Base-by-base conservation (phyloP, 2,888 invertebrate species). In the Papilio gigon region DNA sequence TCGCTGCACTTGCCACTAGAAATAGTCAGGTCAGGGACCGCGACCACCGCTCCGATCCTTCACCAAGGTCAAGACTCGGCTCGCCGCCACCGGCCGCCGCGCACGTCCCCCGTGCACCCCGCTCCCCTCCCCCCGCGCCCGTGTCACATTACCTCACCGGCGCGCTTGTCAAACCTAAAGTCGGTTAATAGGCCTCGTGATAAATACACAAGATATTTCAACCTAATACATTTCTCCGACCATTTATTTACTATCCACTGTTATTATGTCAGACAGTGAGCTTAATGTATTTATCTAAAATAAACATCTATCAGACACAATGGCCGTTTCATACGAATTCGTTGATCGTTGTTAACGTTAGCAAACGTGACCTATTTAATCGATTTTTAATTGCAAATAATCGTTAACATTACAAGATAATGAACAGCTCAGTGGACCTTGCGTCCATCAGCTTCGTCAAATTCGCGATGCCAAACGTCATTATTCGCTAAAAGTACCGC, bases 21-120 rank as follows among this genome's bases (percentile, higher is more conserved):
- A 91, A 91, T 90, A 91, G 91, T 89, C 90, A 90, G 91, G 91
- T 91, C 91, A 91, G 90, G 91, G 91, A 91, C 91, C 91, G 91
- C 89, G 84, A 86, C 82, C 84, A 79, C 84, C 85, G 88, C 83
- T 84, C 85, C 90, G 87, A 90, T 89, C 90, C 91, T 91, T 87
- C 89, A 90, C 88, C 91, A 92, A 92, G 91, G 91, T 91, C 92
- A 90, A 90, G 89, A 84, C 88, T 86, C 83, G 83, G 86, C 84
- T 84, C 80, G 84, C 75, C 75, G 72, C 75, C 75, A 78, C 78
- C 79, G 77, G 78, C 75, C 70, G 75, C 75, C 76, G 74, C 74
- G 74, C 73, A 73, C 44, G 22, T 9, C 44, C 50, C 50, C 8
- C 27, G 4, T 12, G 50, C 50, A 25, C 22, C 22, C 71, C 47